Conservation (phyloP, 2,113 vertebrate species). For the Anas platyrhynchos region DNA sequence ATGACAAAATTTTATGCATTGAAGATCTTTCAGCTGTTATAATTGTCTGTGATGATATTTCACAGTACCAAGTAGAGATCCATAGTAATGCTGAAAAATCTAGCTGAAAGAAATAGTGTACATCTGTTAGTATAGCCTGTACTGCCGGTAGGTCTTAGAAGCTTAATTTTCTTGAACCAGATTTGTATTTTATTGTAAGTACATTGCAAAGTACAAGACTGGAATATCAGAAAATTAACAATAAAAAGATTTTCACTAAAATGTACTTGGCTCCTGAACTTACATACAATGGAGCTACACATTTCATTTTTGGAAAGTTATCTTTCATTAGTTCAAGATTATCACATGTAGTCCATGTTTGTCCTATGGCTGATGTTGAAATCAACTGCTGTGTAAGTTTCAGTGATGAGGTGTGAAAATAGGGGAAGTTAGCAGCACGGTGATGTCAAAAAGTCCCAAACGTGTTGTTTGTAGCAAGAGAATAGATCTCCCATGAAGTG, state of each 20-base stretch:
- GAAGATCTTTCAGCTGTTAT: not conserved
- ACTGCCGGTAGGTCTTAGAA: conserved; percentile 11
- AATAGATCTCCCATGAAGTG: not conserved
- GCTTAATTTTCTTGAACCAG: conserved; percentile 17
- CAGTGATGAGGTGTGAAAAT: not conserved
- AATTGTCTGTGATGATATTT: not conserved
- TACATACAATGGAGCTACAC: not conserved
- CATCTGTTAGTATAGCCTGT: not conserved
- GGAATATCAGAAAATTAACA: conserved; percentile 19
- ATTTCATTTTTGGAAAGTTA: not conserved
- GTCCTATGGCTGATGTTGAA: not conserved
- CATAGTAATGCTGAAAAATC: not conserved
- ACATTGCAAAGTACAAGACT: not conserved
- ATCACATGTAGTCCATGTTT: not conserved
- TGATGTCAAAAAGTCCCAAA: not conserved
- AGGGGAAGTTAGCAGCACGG: not conserved
- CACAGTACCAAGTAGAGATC: not conserved
- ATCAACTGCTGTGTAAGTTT: not conserved
- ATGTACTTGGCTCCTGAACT: not conserved
- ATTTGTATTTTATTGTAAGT: not conserved
- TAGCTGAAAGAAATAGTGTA: not conserved
- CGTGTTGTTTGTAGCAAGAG: not conserved
- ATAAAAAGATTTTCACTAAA: conserved; percentile 1
- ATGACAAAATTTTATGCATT: not conserved
- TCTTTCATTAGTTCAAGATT: not conserved